Percentiles rank a stretch among this genome's conserved stretches.
These are phyloP conservation scores for Orthosia incerta DNA, from an alignment of 2,888 invertebrate genomes.

Conservation along the genomic window DNA sequence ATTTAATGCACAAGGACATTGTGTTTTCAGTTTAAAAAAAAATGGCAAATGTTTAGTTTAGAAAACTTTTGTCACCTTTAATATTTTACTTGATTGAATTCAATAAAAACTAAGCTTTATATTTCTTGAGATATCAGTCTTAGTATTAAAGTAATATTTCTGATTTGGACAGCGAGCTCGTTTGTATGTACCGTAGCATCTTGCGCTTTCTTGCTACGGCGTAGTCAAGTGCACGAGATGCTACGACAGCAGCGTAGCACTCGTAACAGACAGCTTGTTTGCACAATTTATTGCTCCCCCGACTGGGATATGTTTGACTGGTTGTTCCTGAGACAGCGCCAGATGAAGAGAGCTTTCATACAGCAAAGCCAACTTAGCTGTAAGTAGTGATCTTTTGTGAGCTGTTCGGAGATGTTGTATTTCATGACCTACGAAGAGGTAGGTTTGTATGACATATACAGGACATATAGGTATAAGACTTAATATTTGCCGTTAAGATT, in stretches of 20 bases:
- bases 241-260: constrained; percentile 66
- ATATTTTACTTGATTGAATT: constrained; percentile 3
- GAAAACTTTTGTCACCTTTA: constrained; percentile 6
- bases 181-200: constrained; percentile 48
- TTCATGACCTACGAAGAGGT: not conserved
- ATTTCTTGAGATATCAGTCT: constrained; percentile 21
- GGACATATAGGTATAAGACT: no score
- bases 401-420: constrained; percentile 11
- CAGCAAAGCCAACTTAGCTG: constrained; percentile 27
- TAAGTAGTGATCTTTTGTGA: constrained; percentile 12
- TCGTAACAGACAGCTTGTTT: constrained; percentile 72
- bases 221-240: constrained; percentile 68
- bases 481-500: no score
- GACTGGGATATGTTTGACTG: constrained; percentile 70
- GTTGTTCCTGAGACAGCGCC: constrained; percentile 56
- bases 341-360: constrained; percentile 52
- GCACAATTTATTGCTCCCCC: constrained; percentile 73
- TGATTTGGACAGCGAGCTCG: constrained; percentile 42
- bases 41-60: no score
- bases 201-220: constrained; percentile 58
- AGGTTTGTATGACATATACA: no score
- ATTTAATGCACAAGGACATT: constrained; percentile 33
- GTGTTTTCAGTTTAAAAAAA: constrained; percentile 11
- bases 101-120: constrained; percentile 8
- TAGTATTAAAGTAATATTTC: constrained; percentile 40